These are phyloP conservation scores for Sclerodermus sp. DNA, from an alignment of 2,888 invertebrate species.

Conservation along the genomic window DNA sequence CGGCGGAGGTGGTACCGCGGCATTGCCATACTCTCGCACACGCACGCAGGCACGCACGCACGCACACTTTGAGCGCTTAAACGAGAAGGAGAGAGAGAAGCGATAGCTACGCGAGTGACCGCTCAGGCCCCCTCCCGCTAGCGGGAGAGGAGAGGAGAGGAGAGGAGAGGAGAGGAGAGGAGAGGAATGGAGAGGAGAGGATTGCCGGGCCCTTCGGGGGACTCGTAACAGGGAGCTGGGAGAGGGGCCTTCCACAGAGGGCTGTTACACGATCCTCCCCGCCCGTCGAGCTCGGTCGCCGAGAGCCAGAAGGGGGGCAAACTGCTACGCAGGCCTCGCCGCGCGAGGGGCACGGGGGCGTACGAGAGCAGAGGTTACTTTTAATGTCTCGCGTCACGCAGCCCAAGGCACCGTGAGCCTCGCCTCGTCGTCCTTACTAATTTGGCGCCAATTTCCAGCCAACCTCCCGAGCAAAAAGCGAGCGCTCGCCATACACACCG, in stretches of 20 bases:
- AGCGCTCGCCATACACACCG: slow-evolving; percentile 55
- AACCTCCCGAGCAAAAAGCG: slow-evolving; percentile 57
- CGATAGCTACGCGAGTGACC: slow-evolving; percentile 13
- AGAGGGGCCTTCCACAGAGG: too few relatives aligned
- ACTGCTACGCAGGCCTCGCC: too few relatives aligned
- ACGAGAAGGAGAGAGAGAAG: slow-evolving; percentile 21
- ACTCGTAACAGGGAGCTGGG: too few relatives aligned
- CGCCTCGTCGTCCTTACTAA: slow-evolving; percentile 57
- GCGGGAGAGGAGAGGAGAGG: too few relatives aligned
- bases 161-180: too few relatives aligned
- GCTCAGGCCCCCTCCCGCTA: too few relatives aligned
- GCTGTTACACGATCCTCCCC: too few relatives aligned
- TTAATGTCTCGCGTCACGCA: slow-evolving; percentile 59
- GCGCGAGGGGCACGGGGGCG: slow-evolving; percentile 25
- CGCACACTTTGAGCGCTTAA: background rate
- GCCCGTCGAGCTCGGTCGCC: too few relatives aligned
- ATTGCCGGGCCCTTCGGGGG: too few relatives aligned
- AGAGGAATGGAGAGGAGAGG: too few relatives aligned
- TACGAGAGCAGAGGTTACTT: slow-evolving; percentile 53
- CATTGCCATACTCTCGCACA: too few relatives aligned
- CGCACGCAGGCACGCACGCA: too few relatives aligned
- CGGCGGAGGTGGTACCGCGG: slow-evolving; percentile 15
- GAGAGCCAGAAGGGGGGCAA: slow-evolving; percentile 13
- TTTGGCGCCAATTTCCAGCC: slow-evolving; percentile 58
- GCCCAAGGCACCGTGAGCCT: slow-evolving; percentile 47